These are phyloP conservation scores for Leptopilina clavipes DNA, from an alignment of 1,140 invertebrate species.

Conservation along the genomic window DNA sequence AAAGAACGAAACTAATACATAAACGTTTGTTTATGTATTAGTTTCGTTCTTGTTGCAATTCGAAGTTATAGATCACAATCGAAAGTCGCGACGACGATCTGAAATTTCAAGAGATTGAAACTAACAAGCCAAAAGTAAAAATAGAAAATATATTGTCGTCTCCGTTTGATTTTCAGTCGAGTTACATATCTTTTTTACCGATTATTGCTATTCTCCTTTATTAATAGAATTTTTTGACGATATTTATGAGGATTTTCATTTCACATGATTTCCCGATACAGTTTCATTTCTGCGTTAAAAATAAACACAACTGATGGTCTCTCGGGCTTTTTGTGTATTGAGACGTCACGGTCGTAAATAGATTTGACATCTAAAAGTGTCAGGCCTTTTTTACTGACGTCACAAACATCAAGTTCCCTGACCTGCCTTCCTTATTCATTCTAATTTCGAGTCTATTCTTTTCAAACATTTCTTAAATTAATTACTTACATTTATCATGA, in stretches of 20 bases:
- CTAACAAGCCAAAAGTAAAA: constrained; percentile 12
- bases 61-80: not conserved
- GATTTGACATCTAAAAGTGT: not conserved
- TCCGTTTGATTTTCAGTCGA: constrained; percentile 1
- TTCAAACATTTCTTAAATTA: not conserved
- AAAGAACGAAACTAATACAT: no score
- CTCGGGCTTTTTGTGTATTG: not conserved
- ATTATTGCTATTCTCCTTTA: no score
- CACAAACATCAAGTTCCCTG: constrained; percentile 15
- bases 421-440: constrained; percentile 12
- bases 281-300: not conserved
- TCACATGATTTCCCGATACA: not conserved
- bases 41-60: no score
- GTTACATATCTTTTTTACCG: no score
- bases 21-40: no score
- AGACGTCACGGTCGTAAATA: constrained; percentile 25
- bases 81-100: not conserved
- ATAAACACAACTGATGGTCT: not conserved
- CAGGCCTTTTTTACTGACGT: constrained; percentile 1
- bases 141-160: not conserved
- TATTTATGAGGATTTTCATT: not conserved
- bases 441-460: not conserved
- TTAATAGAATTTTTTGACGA: not conserved
- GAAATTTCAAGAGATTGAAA: not conserved
- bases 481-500: no score